Base-by-base conservation (phyloP, 2,113 vertebrate species). In the Plecturocebus donacophilus region DNA sequence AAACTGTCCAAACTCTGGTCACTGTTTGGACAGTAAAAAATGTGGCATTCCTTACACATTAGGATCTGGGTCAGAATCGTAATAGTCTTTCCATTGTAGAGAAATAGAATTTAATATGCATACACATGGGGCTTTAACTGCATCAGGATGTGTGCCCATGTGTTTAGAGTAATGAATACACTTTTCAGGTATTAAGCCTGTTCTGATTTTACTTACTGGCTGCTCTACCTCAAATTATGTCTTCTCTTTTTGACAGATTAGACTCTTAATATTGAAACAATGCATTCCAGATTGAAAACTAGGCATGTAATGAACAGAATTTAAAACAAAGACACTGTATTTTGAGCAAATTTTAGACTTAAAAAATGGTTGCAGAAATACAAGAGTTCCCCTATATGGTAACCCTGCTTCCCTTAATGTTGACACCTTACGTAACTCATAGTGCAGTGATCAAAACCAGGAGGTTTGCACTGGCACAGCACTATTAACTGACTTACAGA, bases 331-430 rank as follows among this genome's bases (percentile, higher is more conserved):
- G 66, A 20, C 47, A 14, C 40, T 92, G 92, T 35, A 84, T 71
- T 95, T 91, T 90, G 38, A 97, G 32, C 47, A 79, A 80, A 32
- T 82, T 86, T 91, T 86, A 82, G n/a, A 73, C 13, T 82, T n/a
- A 25, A 84, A 40, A 87, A 95, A 75, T 95, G 76, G 61, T 75
- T 82, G 75, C 56, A 75, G 20, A 90, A 58, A 54, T 75, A 16
- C 13, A 68, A 58, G 42, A 68, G 9, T 68, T 88, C 14, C 2
- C 40, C 21, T 17, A 0, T 84, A 3, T 1, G 1, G 11, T 54
- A 73, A 54, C 13, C 11, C 58, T 3, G 4, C 12, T 20, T 71
- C 23, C 38, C 4, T 73, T 68, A 13, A 16, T 85, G 40, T 83
- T 83, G 19, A 38, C 32, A 19, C 49, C 61, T 87, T 90, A 61